Base-by-base conservation (phyloP, 2,113 vertebrate species). In the Sphaerodactylus townsendi region DNA sequence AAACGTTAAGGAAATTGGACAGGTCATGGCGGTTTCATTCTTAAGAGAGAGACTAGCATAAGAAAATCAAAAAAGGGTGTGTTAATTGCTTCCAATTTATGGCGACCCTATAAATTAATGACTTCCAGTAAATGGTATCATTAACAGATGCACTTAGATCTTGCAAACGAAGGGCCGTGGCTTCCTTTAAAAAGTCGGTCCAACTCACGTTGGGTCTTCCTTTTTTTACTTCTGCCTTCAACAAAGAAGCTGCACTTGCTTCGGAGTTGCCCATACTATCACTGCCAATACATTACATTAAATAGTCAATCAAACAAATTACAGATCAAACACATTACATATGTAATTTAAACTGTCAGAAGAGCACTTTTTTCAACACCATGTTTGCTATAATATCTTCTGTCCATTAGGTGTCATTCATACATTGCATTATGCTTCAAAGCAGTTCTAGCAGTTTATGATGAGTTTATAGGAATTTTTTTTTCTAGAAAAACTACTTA, bases 371-470 rank as follows among this genome's bases (percentile, higher is more conserved):
- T 33, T 39, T 30, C 14, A 84, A 1, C 7, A 64, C 3, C 30
- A 44, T 1, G 79, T 35, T 11, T 79, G 80, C 46, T 86, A 50
- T 86, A 89, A 50, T 83, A 10, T 30, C 65, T 59, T n/a, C 71
- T 93, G 79, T 72, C 91, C 92, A 88, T 82, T 86, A 90, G 91
- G 68, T 92, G 88, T 90, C 89, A 77, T 85, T 89, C 62, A 69
- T 85, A 87, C 56, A 44, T 77, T 70, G 41, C 35, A 81, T 14
- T 48, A 81, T 92, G 77, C 23, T 1, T 39, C 37, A 37, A 69
- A 30, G 41, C 65, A 44, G 13, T 48, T 53, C 25, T 71, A 25
- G 65, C 65, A 0, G 0, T 17, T 71, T 86, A 71, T 78, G 21
- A 2, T 13, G 3, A 33, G 41, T 83, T 82, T 71, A 83, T 76